These are phyloP conservation scores for Anhinga anhinga DNA, from an alignment of 2,113 vertebrate species.

Conservation along the genomic window DNA sequence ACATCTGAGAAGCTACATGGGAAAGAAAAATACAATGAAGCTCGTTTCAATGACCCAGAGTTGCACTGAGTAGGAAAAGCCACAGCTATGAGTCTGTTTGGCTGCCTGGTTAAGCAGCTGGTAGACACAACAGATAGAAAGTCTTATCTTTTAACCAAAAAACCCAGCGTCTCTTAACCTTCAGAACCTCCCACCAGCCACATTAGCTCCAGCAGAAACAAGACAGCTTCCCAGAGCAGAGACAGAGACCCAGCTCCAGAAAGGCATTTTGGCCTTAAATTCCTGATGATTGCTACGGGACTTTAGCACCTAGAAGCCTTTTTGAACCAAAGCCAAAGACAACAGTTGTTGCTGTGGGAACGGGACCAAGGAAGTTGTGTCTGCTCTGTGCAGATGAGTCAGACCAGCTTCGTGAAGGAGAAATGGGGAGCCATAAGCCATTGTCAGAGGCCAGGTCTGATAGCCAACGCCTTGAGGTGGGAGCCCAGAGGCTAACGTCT, in stretches of 20 bases:
- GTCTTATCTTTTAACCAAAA: background rate
- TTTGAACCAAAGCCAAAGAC: background rate
- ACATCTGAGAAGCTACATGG: background rate
- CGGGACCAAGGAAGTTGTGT: background rate
- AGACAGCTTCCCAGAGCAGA: background rate
- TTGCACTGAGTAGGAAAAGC: background rate
- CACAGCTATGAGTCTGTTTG: background rate
- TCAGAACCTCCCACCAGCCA: background rate
- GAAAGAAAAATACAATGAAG: background rate
- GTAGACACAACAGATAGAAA: conserved; percentile 1
- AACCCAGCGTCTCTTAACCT: accelerated
- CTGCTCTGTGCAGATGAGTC: background rate
- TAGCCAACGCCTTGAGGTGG: background rate
- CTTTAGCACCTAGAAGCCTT: background rate
- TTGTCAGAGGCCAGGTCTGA: background rate
- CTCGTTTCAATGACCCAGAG: background rate
- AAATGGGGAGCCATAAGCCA: background rate
- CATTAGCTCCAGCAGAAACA: background rate
- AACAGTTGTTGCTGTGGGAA: background rate
- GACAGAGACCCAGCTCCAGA: background rate
- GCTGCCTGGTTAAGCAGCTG: conserved; percentile 14
- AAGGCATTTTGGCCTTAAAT: background rate
- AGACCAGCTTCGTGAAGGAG: background rate
- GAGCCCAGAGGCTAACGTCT: background rate
- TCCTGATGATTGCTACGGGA: background rate